phyloP scores from a whole-genome alignment of 1,140 invertebrate genomes.

The Orussus abietinus region DNA sequence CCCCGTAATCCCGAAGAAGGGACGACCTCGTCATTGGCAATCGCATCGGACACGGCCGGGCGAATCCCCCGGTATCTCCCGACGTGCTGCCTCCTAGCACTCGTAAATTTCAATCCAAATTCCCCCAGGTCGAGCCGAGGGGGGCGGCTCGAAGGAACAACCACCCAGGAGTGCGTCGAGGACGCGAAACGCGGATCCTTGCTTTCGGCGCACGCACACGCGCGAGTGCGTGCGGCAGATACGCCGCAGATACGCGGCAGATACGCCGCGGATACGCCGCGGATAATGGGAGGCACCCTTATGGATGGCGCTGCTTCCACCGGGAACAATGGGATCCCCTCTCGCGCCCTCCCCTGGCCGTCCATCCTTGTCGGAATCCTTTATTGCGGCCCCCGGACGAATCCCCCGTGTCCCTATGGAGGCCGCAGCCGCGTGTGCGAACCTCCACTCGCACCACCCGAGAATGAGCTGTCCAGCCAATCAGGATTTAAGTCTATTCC shows the following conservation, averaged over 20 bases:
- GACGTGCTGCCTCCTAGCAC: too few relatives aligned
- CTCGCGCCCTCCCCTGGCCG: slow-evolving; percentile 22
- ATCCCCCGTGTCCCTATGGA: slow-evolving; percentile 29
- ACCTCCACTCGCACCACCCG: slow-evolving; percentile 12
- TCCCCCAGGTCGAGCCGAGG: too few relatives aligned
- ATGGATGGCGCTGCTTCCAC: slow-evolving; percentile 41
- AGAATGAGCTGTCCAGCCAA: slow-evolving; percentile 43
- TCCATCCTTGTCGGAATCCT: slow-evolving; percentile 49
- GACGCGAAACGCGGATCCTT: too few relatives aligned
- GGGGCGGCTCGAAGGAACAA: too few relatives aligned
- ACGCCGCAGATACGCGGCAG: slow-evolving; percentile 12
- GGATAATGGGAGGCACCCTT: slow-evolving; percentile 48
- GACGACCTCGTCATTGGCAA: too few relatives aligned
- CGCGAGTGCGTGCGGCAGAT: slow-evolving; percentile 15
- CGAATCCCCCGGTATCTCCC: too few relatives aligned
- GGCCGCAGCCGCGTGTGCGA: slow-evolving; percentile 13
- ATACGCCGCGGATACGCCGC: slow-evolving; percentile 33
- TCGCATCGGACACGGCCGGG: too few relatives aligned
- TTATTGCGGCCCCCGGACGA: slow-evolving; percentile 46
- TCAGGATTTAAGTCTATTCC: slow-evolving; percentile 46
- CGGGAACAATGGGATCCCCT: slow-evolving; percentile 41
- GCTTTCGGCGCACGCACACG: slow-evolving; percentile 4
- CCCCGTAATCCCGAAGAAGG: too few relatives aligned
- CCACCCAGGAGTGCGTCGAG: too few relatives aligned
- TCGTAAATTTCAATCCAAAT: too few relatives aligned